Conservation (phyloP, 1,140 invertebrate species). For the silkworm (Bombyx mori) region ASM3026992v2 NC_085114.1:7902501-7903000, state of each 20-base stretch:
- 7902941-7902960: no score
- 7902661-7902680: constrained; percentile 75
- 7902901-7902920: no score
- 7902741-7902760: constrained; percentile 67
- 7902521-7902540: constrained; percentile 78
- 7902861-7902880: constrained; percentile 81
- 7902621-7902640: background rate
- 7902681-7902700: constrained; percentile 82
- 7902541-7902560: constrained; percentile 76
- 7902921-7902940: no score
- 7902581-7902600: constrained; percentile 77
- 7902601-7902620: background rate
- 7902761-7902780: constrained; percentile 76
- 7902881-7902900: constrained; percentile 57
- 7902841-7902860: constrained; percentile 83
- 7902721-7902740: constrained; percentile 81
- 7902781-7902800: constrained; percentile 67
- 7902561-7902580: constrained; percentile 77
- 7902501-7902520: constrained; percentile 75
- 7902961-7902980: no score
- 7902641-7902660: constrained; percentile 5
- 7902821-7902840: constrained; percentile 85
- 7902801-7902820: constrained; percentile 75
- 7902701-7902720: constrained; percentile 87
- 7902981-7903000: no score